Evolutionary conservation across 1,140 invertebrate species (phyloP), one percentile per base, ranked within the genome.

Genomic region (Lanistes nyassanus): DNA sequence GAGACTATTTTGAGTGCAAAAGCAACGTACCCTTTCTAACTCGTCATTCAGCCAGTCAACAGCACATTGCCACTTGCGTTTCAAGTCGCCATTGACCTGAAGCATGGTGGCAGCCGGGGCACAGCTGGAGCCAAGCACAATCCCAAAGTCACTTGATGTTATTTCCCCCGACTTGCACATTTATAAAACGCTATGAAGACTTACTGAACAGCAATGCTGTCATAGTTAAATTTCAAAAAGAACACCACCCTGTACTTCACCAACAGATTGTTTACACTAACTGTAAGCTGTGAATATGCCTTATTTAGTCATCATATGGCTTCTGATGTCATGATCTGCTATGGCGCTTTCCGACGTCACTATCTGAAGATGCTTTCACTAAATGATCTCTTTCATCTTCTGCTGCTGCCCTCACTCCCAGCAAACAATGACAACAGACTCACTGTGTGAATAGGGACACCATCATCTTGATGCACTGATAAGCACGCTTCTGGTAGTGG

Each of bases 31-130:
- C 77, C 91, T 88, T 74, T 98, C 96, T 65, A 98, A 91, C 90
- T 98, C 97, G 87, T 98, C 96, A 88, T 97, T 95, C 72, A 98
- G 92, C 97, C 97, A 98, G 68, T 95, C 94, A 2, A 98, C 95
- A 51, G 96, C 95, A 79, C 93, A 84, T 13, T 92, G 91, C 96
- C 96, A 99, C 84, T 96, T 96, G 56, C 93, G 91, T 79, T 94
- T 93, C 34, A 98, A 90, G 79, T 96, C 94, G 0, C 91, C 89
- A 88, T 94, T 94, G 23, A 91, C 92, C 83, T 94, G 92, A 60
- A 98, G 90, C 88, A 97, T 93, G 83, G 94, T 91, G 2, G 94
- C 94, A 58, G 91, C 91, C 75, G 88, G 86, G 26, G 92, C 92
- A 87, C 95, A 96, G 82, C 95, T 95, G 42, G 19, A 11, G 31